Evolutionary conservation across 1,140 invertebrate species (phyloP), one percentile per base, ranked within the genome.

Genomic region (Archivesica marissinica): DNA sequence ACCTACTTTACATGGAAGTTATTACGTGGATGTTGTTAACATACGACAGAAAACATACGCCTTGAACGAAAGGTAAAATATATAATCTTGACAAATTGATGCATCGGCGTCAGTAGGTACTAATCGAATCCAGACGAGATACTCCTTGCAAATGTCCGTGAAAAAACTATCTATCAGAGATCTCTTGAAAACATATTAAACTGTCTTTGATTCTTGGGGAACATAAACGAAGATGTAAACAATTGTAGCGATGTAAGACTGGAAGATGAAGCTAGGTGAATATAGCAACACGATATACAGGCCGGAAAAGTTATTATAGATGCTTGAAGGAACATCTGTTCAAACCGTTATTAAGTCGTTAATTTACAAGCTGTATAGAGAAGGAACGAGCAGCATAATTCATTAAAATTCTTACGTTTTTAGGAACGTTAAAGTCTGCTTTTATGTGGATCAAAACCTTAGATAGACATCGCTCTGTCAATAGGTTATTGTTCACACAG

Each of bases 371-470:
- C 23, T 52, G 23, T 17, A 4, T 3, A 7, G 28, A 35, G 9
- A 64, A 0, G 30, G 3, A 15, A 17, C 33, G 59, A 35, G 11
- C 59, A 13, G 59, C n/a, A 11, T 35, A 64, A 25, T 2, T 64
- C 59, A 35, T 64, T 64, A 64, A 64, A 64, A 64, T 64, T 64
- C 59, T 64, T 6, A 64, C 9, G n/a, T n/a, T 33, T 35, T 52
- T 7, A 20, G 28, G 30, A 35, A 64, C 15, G 25, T 64, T 1
- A 64, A 7, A 17, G 17, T 2, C 28, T 64, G 30, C 30, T 25
- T 52, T n/a, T n/a, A n/a, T n/a, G n/a, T n/a, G n/a, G n/a, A 52
- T 17, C 4, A 52, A 52, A 52, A 52, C 50, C 4, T 52, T 52
- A 7, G 50, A n/a, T 11, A 52, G 50, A n/a, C 6, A 52, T n/a